A percentile compares a stretch with the other conserved stretches of the same genome.
Evolutionary conservation across 2,888 invertebrate genomes (phyloP).

Genomic region (Eudasyphora cyanicolor): DNA sequence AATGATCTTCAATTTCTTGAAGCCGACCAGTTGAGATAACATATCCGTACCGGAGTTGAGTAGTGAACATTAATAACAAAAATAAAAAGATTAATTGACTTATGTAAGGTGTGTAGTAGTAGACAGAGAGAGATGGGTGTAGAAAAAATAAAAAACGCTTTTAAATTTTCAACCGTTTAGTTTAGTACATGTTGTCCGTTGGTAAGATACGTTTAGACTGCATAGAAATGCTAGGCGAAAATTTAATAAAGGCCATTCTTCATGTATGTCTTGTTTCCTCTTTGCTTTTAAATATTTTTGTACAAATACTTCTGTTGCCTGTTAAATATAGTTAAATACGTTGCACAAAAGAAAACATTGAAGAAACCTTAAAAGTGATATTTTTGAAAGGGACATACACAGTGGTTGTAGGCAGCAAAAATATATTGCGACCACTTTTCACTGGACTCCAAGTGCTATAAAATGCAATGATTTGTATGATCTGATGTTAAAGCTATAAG

Average conservation of each 20-base stretch:
- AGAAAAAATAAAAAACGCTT: conserved; percentile 37
- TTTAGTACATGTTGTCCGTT: conserved; percentile 69
- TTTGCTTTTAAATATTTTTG: background rate
- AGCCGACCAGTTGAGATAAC: conserved; percentile 36
- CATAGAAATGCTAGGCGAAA: conserved; percentile 64
- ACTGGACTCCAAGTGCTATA: too few relatives aligned
- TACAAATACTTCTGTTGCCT: conserved; percentile 31
- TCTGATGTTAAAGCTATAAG: too few relatives aligned
- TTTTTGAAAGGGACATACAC: conserved; percentile 10
- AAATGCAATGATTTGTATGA: too few relatives aligned
- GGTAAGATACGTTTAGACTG: conserved; percentile 72
- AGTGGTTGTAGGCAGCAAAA: background rate
- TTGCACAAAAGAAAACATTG: conserved; percentile 8
- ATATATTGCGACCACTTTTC: too few relatives aligned
- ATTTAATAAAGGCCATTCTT: conserved; percentile 74
- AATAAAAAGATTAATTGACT: conserved; percentile 29
- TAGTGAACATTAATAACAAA: too few relatives aligned
- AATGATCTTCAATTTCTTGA: conserved; percentile 42
- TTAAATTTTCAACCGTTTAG: conserved; percentile 54
- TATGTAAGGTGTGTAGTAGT: conserved; percentile 30
- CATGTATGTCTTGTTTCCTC: background rate
- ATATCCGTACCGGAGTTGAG: conserved; percentile 40
- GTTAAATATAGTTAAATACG: conserved; percentile 25
- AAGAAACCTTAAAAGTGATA: conserved; percentile 62
- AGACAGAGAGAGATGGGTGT: conserved; percentile 24